Evolutionary conservation across 1,140 invertebrate species (phyloP).

Genomic region (Procambarus clarkii): DNA sequence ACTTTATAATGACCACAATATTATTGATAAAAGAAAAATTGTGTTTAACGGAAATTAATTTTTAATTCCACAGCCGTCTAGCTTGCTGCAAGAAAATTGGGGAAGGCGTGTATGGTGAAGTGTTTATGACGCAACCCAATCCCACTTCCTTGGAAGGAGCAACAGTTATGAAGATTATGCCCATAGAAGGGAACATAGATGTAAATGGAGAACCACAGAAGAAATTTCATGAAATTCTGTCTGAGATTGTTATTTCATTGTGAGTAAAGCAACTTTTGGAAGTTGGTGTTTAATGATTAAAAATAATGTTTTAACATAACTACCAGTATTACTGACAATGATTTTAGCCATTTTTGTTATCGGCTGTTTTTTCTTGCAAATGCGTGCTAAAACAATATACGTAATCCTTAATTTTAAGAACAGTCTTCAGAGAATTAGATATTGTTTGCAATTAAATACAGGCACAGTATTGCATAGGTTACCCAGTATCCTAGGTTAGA

Average conservation of each 20-base stretch:
- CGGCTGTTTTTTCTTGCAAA: too few species aligned
- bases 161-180: constrained; percentile 88
- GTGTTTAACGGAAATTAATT: background rate
- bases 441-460: too few species aligned
- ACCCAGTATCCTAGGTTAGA: too few species aligned
- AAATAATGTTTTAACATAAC: background rate
- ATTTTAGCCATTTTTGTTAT: too few species aligned
- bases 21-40: too few species aligned
- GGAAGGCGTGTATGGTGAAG: constrained; percentile 95
- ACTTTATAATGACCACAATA: too few species aligned
- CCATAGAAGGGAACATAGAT: constrained; percentile 84
- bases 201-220: constrained; percentile 93
- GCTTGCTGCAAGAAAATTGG: constrained; percentile 87
- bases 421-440: too few species aligned
- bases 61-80: constrained; percentile 35
- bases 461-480: too few species aligned
- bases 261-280: constrained; percentile 76
- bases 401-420: too few species aligned
- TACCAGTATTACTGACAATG: too few species aligned
- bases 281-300: background rate
- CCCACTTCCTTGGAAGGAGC: constrained; percentile 25
- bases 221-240: constrained; percentile 88
- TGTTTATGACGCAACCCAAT: constrained; percentile 83
- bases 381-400: too few species aligned
- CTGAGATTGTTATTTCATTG: constrained; percentile 92